Base-by-base conservation (phyloP, 2,113 vertebrate species). In the Siniperca knerii region DNA sequence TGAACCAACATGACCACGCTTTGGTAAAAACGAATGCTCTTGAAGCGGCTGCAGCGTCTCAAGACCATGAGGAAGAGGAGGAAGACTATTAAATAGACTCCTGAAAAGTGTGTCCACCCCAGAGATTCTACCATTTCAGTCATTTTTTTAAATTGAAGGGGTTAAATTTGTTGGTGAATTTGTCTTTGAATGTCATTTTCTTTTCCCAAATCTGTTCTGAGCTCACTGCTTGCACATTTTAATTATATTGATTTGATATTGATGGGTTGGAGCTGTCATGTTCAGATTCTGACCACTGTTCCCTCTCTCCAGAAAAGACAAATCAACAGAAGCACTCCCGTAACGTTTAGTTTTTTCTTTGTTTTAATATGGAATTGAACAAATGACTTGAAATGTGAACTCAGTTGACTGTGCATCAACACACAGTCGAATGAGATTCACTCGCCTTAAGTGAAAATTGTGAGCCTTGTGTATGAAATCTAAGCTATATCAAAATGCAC, bases 381-480 rank as follows among this genome's bases (percentile, higher is more conserved):
- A 87, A 92, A 90, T 84, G 75, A 93, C 93, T 94, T 93, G 92
- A 94, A 94, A 87, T 9, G 84, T 91, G 89, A 87, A 80, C 83
- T 85, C 79, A 8, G 69, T 69, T 35, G 81, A 87, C 75, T 72
- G 86, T 57, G 78, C 23, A 16, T 64, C 66, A 20, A 60, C 55
- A 72, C 87, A 33, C 71, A 62, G 89, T 87, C 40, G 16, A 79
- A 77, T 74, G 83, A 93, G 90, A 84, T 82, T 89, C 86, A 88
- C 89, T 87, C 58, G 88, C 92, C 94, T 93, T 94, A 93, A 90
- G 90, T 93, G 85, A 88, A 92, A 88, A 90, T 77, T 52, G 82
- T 88, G 75, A 92, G 90, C 90, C 85, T 90, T 90, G 84, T 88
- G 79, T 87, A 54, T 90, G 65, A 85, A 90, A 90, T 88, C 42